Evolutionary conservation across 64 coral and sea anemone species (phyloP).

Genomic region (Catalaphyllia jardinei): DNA sequence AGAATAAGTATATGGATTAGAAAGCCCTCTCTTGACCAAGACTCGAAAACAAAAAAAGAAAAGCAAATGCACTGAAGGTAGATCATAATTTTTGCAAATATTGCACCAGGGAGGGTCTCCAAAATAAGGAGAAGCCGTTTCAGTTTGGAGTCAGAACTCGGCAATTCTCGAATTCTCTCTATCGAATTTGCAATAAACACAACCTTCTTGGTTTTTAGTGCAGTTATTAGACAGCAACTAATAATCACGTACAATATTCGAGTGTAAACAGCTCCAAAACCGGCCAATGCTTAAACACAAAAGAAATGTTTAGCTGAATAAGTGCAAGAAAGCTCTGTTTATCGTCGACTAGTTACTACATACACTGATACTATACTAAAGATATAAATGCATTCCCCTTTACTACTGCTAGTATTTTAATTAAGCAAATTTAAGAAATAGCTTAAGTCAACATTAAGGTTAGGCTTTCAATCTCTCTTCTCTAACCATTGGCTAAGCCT

Average conservation of each 20-base stretch:
- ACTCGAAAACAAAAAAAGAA: background rate
- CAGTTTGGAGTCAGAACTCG: background rate
- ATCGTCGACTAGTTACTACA: background rate
- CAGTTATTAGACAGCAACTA: background rate
- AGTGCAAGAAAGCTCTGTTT: background rate
- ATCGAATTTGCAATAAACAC: background rate
- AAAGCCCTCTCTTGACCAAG: conserved; percentile 1
- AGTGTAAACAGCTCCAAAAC: background rate
- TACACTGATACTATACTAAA: background rate
- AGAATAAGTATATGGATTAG: conserved; percentile 44
- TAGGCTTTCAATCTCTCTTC: background rate
- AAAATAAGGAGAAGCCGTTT: background rate
- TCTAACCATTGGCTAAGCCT: background rate
- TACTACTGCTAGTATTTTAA: background rate
- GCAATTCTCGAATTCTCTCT: background rate
- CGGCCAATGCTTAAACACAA: background rate
- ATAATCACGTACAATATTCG: background rate
- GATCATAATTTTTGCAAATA: background rate
- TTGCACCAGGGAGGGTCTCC: background rate
- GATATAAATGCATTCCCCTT: background rate
- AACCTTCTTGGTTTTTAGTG: background rate
- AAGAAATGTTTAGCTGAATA: background rate
- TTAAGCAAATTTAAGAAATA: background rate
- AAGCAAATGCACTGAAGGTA: background rate
- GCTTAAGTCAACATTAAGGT: background rate